Percentiles rank a stretch among this genome's conserved stretches.
phyloP scores from a whole-genome alignment of 2,113 vertebrate species.

The Aix galericulata region DNA sequence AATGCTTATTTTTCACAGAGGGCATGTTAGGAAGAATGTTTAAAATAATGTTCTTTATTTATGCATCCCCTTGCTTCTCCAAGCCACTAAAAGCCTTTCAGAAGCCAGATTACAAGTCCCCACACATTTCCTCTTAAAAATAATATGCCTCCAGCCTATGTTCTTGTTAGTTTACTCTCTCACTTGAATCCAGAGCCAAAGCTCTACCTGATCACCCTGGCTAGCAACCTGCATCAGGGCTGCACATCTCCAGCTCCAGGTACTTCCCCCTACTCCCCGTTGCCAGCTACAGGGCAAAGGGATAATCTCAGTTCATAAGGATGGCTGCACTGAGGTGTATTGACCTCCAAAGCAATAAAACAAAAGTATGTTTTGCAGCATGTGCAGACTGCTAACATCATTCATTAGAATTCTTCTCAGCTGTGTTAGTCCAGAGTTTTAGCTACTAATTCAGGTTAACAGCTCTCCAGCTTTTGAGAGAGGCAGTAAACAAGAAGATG shows the following conservation, averaged over 20 bases:
- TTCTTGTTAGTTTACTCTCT: not conserved
- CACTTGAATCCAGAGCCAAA: not conserved
- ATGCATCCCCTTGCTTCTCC: not conserved
- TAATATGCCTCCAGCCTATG: not conserved
- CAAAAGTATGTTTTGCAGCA: not conserved
- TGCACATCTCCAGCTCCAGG: not conserved
- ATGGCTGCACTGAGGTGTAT: not conserved
- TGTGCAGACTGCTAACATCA: not conserved
- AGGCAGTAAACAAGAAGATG: not conserved
- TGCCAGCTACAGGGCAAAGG: not conserved
- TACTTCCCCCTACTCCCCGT: not conserved
- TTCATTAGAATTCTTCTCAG: constrained; percentile 14
- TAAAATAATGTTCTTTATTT: not conserved
- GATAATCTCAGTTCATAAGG: not conserved
- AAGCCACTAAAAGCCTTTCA: not conserved
- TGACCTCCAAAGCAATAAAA: not conserved
- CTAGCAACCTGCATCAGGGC: not conserved
- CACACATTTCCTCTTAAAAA: not conserved
- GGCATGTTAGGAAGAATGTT: not conserved
- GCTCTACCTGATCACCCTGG: not conserved
- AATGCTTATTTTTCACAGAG: not conserved
- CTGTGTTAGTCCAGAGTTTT: not conserved
- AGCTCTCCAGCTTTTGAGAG: not conserved
- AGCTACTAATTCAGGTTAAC: constrained; percentile 51
- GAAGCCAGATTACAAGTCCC: not conserved